phyloP scores from a whole-genome alignment of 2,888 invertebrate genomes.

The Malthinus seriepunctatus region DNA sequence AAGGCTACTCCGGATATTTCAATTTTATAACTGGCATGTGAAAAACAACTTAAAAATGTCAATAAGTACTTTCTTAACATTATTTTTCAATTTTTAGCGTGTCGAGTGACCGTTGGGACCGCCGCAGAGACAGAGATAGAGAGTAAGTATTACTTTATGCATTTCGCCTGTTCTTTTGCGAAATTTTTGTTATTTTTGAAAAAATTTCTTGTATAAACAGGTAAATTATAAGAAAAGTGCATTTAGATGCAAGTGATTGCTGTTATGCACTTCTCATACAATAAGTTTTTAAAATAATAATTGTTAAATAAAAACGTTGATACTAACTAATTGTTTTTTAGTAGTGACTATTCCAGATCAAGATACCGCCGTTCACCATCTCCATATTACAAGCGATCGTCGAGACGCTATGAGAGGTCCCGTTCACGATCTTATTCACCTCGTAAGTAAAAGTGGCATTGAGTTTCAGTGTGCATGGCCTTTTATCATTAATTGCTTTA shows the following conservation, averaged over 20 bases:
- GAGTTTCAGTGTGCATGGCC: background rate
- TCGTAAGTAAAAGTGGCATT: slow-evolving; percentile 66
- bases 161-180: background rate
- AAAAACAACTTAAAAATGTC: too few relatives aligned
- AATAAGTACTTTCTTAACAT: too few relatives aligned
- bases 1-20: slow-evolving; percentile 42
- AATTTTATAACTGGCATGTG: too few relatives aligned
- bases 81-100: slow-evolving; percentile 23
- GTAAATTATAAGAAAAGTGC: too few relatives aligned
- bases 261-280: too few relatives aligned
- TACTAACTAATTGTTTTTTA: background rate
- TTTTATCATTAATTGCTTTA: background rate
- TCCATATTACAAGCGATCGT: slow-evolving; percentile 67
- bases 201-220: too few relatives aligned
- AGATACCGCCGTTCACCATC: slow-evolving; percentile 71
- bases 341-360: slow-evolving; percentile 58
- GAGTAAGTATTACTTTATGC: slow-evolving; percentile 57
- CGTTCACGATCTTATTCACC: slow-evolving; percentile 78
- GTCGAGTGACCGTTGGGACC: slow-evolving; percentile 45
- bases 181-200: background rate
- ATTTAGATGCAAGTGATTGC: too few relatives aligned
- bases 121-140: slow-evolving; percentile 56
- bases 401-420: slow-evolving; percentile 72
- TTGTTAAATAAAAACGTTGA: too few relatives aligned
- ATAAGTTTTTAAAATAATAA: too few relatives aligned